Percentiles rank a stretch among this genome's conserved stretches.
Conservation (phyloP, 2,113 vertebrate species). For the Prietella phreatophila region DNA sequence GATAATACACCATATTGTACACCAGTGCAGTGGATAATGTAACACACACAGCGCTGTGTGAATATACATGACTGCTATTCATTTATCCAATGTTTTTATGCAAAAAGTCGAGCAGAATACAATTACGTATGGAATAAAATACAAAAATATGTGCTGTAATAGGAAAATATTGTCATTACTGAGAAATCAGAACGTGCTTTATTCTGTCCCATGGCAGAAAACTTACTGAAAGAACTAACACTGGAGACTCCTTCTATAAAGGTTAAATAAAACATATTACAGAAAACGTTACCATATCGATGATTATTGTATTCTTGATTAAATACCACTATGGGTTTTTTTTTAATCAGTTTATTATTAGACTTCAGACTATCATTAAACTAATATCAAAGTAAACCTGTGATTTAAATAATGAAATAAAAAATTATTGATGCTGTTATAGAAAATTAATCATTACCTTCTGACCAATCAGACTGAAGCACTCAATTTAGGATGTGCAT, state of each 20-base stretch:
- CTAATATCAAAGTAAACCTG: not conserved
- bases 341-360: not conserved
- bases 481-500: not conserved
- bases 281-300: not conserved
- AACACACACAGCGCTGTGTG: not conserved
- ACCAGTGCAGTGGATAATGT: not conserved
- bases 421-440: not conserved
- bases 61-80: not conserved
- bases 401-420: not conserved
- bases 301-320: not conserved
- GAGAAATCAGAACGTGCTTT: not conserved
- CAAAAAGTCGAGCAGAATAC: not conserved
- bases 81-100: not conserved
- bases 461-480: not conserved
- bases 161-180: not conserved
- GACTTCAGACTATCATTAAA: not conserved
- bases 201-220: not conserved
- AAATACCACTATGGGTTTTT: not conserved
- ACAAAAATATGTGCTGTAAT: not conserved
- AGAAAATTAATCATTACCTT: not conserved
- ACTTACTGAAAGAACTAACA: not conserved
- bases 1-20: not conserved
- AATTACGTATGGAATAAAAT: not conserved
- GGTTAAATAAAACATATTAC: not conserved
- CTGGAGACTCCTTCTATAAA: not conserved